Percentiles rank a stretch among this genome's conserved stretches.
Evolutionary conservation across 2,797 vertebrate genomes (phyloP).

Genomic region (Babyrousa celebensis): DNA sequence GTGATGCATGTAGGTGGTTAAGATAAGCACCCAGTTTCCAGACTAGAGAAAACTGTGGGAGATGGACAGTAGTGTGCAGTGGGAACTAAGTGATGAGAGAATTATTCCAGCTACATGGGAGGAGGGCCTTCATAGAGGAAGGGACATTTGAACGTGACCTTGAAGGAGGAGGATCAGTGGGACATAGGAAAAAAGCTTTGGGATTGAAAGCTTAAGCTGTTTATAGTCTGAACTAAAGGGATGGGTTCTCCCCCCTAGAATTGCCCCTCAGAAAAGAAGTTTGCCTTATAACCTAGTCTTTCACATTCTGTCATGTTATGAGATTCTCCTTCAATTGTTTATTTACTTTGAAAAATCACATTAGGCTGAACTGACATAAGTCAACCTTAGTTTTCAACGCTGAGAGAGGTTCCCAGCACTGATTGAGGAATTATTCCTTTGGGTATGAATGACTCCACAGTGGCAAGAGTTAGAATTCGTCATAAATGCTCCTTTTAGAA

Average conservation of each 20-base stretch:
- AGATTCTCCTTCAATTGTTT: background rate
- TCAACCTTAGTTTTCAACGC: background rate
- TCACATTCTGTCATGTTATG: background rate
- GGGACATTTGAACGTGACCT: background rate
- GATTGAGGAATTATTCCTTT: background rate
- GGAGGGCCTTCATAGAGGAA: background rate
- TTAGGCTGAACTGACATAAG: background rate
- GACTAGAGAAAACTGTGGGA: background rate
- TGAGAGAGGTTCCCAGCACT: background rate
- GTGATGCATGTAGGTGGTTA: background rate
- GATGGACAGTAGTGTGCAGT: accelerated
- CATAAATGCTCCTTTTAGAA: background rate
- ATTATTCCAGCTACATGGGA: background rate
- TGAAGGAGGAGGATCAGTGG: background rate
- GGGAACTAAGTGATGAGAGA: background rate
- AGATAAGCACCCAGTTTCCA: background rate
- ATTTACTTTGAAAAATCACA: constrained; percentile 33
- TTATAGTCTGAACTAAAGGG: background rate
- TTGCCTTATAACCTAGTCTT: background rate
- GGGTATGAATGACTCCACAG: background rate
- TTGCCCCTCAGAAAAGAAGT: background rate
- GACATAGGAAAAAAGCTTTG: background rate
- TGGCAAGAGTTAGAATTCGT: constrained; percentile 20
- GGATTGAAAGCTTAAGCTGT: background rate
- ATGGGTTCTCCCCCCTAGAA: background rate